A percentile compares a stretch with the other conserved stretches of the same genome.
Evolutionary conservation across 2,888 invertebrate genomes (phyloP).

Genomic region (Phaedon cochleariae): DNA sequence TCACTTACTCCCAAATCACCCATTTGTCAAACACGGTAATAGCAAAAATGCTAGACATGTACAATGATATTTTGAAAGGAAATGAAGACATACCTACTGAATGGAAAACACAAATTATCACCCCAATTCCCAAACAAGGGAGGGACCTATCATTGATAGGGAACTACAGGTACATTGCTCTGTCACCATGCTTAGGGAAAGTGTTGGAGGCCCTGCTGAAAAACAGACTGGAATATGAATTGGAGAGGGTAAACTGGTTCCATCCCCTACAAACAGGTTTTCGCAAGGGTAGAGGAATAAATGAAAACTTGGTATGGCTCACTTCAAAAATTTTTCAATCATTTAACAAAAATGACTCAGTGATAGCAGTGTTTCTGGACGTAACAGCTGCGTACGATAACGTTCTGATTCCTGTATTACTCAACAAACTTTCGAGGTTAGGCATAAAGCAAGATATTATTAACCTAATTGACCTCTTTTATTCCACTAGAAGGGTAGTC

Average conservation of each 20-base stretch:
- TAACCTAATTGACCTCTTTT: neutral
- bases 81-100: neutral
- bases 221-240: neutral
- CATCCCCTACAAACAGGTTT: no score
- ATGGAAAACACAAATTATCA: neutral
- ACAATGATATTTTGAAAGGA: neutral
- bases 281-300: constrained; percentile 15
- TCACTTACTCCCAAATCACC: no score
- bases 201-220: constrained; percentile 10
- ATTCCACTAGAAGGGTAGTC: neutral
- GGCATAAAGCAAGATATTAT: neutral
- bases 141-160: neutral
- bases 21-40: neutral
- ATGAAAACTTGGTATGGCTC: constrained; percentile 6
- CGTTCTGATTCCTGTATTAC: neutral
- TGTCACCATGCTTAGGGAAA: constrained; percentile 6
- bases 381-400: neutral
- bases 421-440: neutral
- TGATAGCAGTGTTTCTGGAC: neutral
- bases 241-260: constrained; percentile 2
- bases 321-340: neutral
- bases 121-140: neutral
- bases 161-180: neutral
- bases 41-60: neutral
- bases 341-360: neutral